These are phyloP conservation scores for Himalopsyche anomala DNA, from an alignment of 2,888 invertebrate species.

Conservation along the genomic window DNA sequence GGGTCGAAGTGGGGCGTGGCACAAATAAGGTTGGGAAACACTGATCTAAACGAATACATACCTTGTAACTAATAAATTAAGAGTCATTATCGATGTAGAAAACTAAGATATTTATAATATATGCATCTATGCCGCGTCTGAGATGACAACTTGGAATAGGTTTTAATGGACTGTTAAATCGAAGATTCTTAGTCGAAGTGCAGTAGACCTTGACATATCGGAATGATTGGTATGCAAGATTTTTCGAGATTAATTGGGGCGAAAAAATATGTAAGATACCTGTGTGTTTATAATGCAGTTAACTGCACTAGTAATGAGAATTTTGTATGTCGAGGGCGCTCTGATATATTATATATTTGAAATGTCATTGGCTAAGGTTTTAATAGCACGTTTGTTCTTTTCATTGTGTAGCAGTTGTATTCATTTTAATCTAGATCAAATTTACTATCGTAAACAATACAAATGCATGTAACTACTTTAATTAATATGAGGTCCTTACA, in stretches of 20 bases:
- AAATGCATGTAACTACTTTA: no score
- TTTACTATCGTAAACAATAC: no score
- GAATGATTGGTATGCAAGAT: neutral
- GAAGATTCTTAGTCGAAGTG: neutral
- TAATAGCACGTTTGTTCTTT: neutral
- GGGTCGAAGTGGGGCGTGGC: no score
- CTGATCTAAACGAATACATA: no score
- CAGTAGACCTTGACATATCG: neutral
- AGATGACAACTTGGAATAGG: slow-evolving; percentile 9
- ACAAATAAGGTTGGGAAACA: no score
- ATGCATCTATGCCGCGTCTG: neutral
- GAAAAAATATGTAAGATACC: neutral
- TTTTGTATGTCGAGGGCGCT: slow-evolving; percentile 1
- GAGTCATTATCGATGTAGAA: neutral
- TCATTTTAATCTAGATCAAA: no score
- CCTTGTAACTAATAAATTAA: neutral
- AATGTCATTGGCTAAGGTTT: neutral
- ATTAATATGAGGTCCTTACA: no score
- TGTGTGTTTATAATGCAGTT: neutral
- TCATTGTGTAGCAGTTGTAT: no score
- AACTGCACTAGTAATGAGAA: neutral
- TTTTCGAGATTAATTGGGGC: neutral
- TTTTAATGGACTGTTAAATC: neutral
- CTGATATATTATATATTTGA: neutral
- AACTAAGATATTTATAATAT: neutral